Conservation (phyloP, 2,797 vertebrate genomes). For the Spheniscus humboldti region DNA sequence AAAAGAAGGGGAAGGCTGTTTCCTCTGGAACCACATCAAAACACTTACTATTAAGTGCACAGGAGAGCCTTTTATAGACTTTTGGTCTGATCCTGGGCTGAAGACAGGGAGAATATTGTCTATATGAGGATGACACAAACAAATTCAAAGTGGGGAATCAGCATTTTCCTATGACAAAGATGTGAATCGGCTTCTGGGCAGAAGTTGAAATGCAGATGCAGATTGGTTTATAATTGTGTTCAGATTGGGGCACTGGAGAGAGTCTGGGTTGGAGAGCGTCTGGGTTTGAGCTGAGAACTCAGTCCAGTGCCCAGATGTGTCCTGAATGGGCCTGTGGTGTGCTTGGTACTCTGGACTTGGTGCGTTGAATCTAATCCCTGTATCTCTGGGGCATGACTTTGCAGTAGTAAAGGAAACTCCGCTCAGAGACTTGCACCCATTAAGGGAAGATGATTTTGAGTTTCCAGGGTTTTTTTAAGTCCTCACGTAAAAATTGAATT, state of each 20-base stretch:
- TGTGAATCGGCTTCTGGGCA: not conserved
- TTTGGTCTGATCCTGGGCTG: not conserved
- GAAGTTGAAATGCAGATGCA: not conserved
- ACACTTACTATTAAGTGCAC: not conserved
- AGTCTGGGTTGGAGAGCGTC: not conserved
- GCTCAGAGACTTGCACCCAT: not conserved
- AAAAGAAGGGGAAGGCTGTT: conserved; percentile 38
- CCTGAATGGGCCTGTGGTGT: not conserved
- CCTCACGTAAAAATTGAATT: not conserved
- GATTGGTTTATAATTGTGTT: not conserved
- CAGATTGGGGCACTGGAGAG: not conserved
- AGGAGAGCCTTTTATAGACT: conserved; percentile 43
- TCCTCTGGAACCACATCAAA: conserved; percentile 43
- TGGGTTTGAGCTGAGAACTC: not conserved
- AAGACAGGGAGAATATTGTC: conserved; percentile 45
- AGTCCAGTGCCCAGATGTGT: not conserved
- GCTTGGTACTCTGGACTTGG: not conserved
- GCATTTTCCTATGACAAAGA: not conserved
- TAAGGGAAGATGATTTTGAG: not conserved
- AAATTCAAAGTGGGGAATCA: not conserved
- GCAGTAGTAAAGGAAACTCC: not conserved
- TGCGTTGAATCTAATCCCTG: not conserved
- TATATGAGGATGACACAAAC: not conserved
- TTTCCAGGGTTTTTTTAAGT: not conserved
- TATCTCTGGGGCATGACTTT: not conserved